Conservation (phyloP, 2,888 invertebrate species). For the Tipula lateralis region DNA sequence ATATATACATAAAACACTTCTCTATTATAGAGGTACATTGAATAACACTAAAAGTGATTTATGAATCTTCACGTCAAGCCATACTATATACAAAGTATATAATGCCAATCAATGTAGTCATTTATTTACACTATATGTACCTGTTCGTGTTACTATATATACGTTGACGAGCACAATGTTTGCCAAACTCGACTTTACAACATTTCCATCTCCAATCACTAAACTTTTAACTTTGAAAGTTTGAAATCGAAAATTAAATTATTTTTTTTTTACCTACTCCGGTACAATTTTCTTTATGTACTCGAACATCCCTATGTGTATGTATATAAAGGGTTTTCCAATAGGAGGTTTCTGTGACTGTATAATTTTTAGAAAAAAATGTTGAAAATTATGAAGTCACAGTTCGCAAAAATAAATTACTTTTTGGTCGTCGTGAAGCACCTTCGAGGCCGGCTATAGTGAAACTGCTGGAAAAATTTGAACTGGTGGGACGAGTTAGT, state of each 20-base stretch:
- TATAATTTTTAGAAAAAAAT: no score
- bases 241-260: slow-evolving; percentile 9
- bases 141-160: neutral
- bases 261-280: neutral
- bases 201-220: neutral
- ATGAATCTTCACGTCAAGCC: neutral
- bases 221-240: neutral
- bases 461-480: no score
- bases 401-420: no score
- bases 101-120: neutral
- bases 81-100: neutral
- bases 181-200: neutral
- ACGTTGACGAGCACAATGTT: neutral
- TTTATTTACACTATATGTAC: neutral
- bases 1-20: neutral
- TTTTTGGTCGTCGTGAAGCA: no score
- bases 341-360: no score
- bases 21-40: neutral
- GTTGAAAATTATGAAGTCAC: no score
- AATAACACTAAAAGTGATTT: neutral
- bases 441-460: no score
- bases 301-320: no score
- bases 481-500: no score
- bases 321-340: neutral
- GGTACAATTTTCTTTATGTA: neutral